Evolutionary conservation across 2,113 vertebrate genomes (phyloP).

Genomic region (Petroica traversi): DNA sequence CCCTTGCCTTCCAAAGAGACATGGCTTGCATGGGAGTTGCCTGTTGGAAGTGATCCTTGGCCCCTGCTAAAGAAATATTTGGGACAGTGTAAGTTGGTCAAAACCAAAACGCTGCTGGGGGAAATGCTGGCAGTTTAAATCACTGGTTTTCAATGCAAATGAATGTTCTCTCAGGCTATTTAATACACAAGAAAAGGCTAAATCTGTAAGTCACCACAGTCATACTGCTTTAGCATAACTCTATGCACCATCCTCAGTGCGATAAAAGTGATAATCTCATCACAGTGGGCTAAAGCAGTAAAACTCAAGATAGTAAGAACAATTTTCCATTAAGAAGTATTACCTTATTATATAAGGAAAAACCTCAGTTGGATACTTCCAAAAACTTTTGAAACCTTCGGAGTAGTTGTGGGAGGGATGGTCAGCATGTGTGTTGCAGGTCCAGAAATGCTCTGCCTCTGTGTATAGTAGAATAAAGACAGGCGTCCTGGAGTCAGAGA

Average conservation of each 20-base stretch:
- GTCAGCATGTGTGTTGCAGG: neutral
- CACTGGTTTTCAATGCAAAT: neutral
- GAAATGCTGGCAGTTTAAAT: neutral
- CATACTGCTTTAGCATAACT: neutral
- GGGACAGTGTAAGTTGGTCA: neutral
- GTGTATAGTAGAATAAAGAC: neutral
- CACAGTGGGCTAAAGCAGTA: neutral
- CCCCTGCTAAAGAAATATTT: neutral
- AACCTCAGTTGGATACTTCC: neutral
- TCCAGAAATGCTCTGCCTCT: neutral
- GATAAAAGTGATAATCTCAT: neutral
- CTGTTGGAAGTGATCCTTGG: neutral
- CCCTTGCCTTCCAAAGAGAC: neutral
- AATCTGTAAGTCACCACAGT: neutral
- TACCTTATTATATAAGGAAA: neutral
- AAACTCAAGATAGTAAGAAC: neutral
- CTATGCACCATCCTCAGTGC: neutral
- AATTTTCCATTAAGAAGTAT: neutral
- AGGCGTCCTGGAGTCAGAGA: neutral
- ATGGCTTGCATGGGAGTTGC: neutral
- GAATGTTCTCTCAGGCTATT: neutral
- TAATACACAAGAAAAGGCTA: neutral
- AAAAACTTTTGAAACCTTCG: neutral
- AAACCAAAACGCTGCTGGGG: neutral
- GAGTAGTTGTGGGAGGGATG: neutral